A percentile compares a stretch with the other conserved stretches of the same genome.
phyloP scores from a whole-genome alignment of 2,888 invertebrate species.

The Steinernema hermaphroditum region DNA sequence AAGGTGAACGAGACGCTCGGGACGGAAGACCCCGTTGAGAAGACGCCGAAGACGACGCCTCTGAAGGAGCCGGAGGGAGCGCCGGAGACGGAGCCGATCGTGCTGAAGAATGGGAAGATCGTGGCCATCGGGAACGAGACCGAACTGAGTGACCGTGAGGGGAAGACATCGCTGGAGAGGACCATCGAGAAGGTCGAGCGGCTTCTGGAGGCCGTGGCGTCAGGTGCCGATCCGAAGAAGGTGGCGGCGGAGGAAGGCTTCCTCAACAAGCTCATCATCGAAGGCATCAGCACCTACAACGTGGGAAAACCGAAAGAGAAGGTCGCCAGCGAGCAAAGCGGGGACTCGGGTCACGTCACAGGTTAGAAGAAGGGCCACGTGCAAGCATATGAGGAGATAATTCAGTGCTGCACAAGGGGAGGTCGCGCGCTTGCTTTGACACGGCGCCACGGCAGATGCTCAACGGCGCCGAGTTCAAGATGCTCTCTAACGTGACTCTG shows the following conservation, averaged over 20 bases:
- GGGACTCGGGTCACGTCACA: conserved; percentile 9
- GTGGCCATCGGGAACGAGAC: conserved; percentile 25
- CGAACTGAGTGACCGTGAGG: background rate
- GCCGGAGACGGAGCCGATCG: conserved; percentile 13
- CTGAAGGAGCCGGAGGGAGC: background rate
- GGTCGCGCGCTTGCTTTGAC: conserved; percentile 51
- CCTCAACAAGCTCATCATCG: conserved; percentile 48
- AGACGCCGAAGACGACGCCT: background rate
- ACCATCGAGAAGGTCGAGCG: conserved; percentile 32
- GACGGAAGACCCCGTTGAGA: background rate
- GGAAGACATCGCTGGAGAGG: conserved; percentile 11
- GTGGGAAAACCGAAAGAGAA: conserved; percentile 26
- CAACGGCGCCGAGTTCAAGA: conserved; percentile 52
- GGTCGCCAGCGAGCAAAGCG: conserved; percentile 7
- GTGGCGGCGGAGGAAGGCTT: conserved; percentile 41
- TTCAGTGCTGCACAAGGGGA: background rate
- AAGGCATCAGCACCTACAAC: conserved; percentile 29
- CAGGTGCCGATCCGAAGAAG: conserved; percentile 28
- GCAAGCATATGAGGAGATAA: background rate
- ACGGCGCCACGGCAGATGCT: conserved; percentile 53
- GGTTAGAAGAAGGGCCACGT: background rate
- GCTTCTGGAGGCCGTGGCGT: conserved; percentile 24
- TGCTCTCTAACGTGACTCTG: conserved; percentile 46
- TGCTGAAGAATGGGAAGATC: conserved; percentile 25
- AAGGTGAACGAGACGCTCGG: conserved; percentile 3